A percentile compares a stretch with the other conserved stretches of the same genome.
Evolutionary conservation across 2,888 invertebrate genomes (phyloP).

Genomic region (Trissoscelio sp.): DNA sequence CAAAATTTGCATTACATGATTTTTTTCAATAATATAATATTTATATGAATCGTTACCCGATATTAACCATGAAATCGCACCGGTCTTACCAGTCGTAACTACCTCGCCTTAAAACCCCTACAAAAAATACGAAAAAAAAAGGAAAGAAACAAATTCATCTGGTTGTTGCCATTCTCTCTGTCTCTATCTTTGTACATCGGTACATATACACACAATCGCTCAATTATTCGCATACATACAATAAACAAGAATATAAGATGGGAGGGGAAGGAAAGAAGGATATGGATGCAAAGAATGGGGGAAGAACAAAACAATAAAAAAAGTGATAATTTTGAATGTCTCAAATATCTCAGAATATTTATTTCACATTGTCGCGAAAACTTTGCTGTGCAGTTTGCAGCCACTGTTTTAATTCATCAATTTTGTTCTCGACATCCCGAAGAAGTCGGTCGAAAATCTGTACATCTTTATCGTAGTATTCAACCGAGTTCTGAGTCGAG

Average conservation of each 20-base stretch:
- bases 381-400: conserved; percentile 62
- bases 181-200: conserved; percentile 61
- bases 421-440: conserved; percentile 68
- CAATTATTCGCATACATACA: conserved; percentile 16
- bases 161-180: conserved; percentile 31
- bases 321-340: too few species aligned
- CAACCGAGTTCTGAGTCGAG: conserved; percentile 27
- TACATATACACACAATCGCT: conserved; percentile 61
- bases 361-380: conserved; percentile 46
- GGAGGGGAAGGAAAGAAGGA: background rate
- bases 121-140: conserved; percentile 16
- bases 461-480: conserved; percentile 53
- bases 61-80: conserved; percentile 70
- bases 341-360: too few species aligned
- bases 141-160: conserved; percentile 12
- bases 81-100: conserved; percentile 51
- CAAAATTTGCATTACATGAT: conserved; percentile 83
- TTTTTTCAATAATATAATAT: conserved; percentile 77
- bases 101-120: conserved; percentile 47
- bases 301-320: too few species aligned
- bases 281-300: too few species aligned
- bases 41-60: conserved; percentile 80
- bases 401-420: conserved; percentile 70
- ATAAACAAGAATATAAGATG: conserved; percentile 11
- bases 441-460: conserved; percentile 65